phyloP scores from a whole-genome alignment of 2,888 invertebrate species.

The Ligdia adustata region DNA sequence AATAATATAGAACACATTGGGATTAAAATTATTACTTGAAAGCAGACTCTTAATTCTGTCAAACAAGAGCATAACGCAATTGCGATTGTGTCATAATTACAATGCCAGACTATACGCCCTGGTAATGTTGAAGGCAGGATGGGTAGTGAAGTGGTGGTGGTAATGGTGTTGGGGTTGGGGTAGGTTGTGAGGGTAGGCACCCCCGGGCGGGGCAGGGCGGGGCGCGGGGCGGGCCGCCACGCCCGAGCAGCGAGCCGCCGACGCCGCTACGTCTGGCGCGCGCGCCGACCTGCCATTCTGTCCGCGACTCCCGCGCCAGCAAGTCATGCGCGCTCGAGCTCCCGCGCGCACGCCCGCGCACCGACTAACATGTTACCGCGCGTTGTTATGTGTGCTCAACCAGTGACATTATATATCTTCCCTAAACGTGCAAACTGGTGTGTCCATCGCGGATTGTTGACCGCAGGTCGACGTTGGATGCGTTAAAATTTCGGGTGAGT shows the following conservation, averaged over 20 bases:
- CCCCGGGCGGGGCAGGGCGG: slow-evolving; percentile 37
- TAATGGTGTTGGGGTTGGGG: slow-evolving; percentile 39
- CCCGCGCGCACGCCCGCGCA: slow-evolving; percentile 66
- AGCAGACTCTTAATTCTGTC: no score
- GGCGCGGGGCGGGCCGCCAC: slow-evolving; percentile 40
- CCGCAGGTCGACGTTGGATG: slow-evolving; percentile 79
- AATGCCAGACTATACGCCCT: no score
- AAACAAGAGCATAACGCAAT: no score
- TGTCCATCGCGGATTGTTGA: slow-evolving; percentile 66
- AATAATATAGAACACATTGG: no score
- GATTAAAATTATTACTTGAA: no score
- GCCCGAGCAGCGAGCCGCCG: slow-evolving; percentile 49
- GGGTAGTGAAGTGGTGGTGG: slow-evolving; percentile 37
- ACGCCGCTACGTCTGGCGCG: slow-evolving; percentile 68
- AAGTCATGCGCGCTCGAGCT: slow-evolving; percentile 61
- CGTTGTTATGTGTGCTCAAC: slow-evolving; percentile 76
- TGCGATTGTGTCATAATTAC: no score
- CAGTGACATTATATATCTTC: slow-evolving; percentile 71
- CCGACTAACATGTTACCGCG: slow-evolving; percentile 77
- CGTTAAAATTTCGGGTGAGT: slow-evolving; percentile 82
- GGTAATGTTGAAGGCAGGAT: neutral
- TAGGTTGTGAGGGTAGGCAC: slow-evolving; percentile 39
- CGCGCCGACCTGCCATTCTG: slow-evolving; percentile 54
- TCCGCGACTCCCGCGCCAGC: slow-evolving; percentile 64
- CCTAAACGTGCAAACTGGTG: slow-evolving; percentile 69